phyloP scores from a whole-genome alignment of 2,797 vertebrate species.

The Rhabdophis nuchalis region DNA sequence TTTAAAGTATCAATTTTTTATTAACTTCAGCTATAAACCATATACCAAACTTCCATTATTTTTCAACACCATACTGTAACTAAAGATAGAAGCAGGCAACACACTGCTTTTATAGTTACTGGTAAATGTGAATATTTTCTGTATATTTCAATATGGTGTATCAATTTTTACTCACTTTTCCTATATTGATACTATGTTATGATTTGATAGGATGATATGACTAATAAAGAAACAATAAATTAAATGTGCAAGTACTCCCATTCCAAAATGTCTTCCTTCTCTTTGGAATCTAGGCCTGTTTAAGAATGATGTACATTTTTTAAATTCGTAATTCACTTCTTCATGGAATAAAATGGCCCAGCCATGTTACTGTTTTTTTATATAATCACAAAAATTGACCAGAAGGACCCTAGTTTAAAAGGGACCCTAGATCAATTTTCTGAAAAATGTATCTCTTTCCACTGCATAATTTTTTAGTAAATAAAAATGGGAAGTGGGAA shows the following conservation, averaged over 20 bases:
- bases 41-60: conserved; percentile 61
- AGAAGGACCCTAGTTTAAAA: not conserved
- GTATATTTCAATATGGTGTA: not conserved
- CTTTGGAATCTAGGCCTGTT: conserved; percentile 51
- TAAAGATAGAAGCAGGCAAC: conserved; percentile 38
- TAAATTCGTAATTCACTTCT: conserved; percentile 26
- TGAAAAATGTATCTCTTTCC: not conserved
- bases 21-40: conserved; percentile 62
- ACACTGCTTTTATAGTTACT: conserved; percentile 49
- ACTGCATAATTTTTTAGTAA: not conserved
- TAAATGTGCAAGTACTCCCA: conserved; percentile 18
- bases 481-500: no score
- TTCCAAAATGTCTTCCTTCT: conserved; percentile 56
- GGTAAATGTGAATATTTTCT: conserved; percentile 10
- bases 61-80: conserved; percentile 48
- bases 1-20: conserved; percentile 64
- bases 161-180: not conserved
- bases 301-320: conserved; percentile 45
- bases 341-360: conserved; percentile 43
- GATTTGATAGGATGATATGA: not conserved
- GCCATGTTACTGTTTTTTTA: conserved; percentile 37
- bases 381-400: not conserved
- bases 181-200: not conserved
- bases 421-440: not conserved
- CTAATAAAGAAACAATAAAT: not conserved